Evolutionary conservation across 2,797 vertebrate genomes (phyloP).

Genomic region (Capromys pilorides): DNA sequence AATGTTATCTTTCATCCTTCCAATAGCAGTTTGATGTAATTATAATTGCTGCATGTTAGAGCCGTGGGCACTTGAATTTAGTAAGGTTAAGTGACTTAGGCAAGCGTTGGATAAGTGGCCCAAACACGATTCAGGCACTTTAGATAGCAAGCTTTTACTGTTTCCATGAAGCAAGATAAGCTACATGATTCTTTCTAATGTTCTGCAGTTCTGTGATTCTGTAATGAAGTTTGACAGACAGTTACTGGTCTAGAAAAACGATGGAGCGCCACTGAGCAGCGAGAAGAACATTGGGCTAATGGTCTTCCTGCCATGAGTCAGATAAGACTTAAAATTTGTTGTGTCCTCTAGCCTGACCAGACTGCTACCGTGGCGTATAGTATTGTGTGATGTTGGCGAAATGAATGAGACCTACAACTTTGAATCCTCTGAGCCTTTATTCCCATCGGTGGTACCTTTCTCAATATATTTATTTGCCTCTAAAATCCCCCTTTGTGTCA

Average conservation of each 20-base stretch:
- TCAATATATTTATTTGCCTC: background rate
- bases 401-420: background rate
- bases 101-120: slow-evolving; percentile 62
- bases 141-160: slow-evolving; percentile 43
- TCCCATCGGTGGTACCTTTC: background rate
- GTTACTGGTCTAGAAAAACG: slow-evolving; percentile 54
- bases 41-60: slow-evolving; percentile 67
- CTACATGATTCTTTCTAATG: slow-evolving; percentile 53
- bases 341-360: background rate
- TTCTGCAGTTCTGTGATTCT: slow-evolving; percentile 16
- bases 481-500: background rate
- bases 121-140: slow-evolving; percentile 67
- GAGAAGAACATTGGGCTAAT: slow-evolving; percentile 58
- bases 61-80: slow-evolving; percentile 60
- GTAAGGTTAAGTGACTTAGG: slow-evolving; percentile 65
- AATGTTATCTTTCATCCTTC: slow-evolving; percentile 61
- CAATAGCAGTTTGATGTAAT: slow-evolving; percentile 36
- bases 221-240: slow-evolving; percentile 56
- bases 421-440: background rate
- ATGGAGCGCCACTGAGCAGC: slow-evolving; percentile 47
- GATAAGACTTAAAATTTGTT: slow-evolving; percentile 43
- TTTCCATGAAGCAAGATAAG: slow-evolving; percentile 65
- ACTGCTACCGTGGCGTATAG: background rate
- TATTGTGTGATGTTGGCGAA: background rate
- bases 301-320: slow-evolving; percentile 24